Conservation (phyloP, 2,113 vertebrate genomes). For the Crotalus viridis region DNA sequence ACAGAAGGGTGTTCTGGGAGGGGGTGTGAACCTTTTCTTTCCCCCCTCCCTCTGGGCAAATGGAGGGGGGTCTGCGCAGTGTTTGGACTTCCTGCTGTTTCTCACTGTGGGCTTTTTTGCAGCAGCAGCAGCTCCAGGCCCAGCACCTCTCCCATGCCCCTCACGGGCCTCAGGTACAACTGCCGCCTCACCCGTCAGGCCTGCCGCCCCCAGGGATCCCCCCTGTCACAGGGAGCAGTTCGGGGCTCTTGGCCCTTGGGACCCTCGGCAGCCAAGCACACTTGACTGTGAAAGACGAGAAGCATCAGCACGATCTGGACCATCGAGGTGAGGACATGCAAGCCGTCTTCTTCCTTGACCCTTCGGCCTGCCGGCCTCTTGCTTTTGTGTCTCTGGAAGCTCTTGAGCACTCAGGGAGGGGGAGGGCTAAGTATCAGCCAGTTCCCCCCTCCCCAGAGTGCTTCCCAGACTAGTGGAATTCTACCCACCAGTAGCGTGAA, state of each 20-base stretch:
- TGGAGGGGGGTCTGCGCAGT: neutral
- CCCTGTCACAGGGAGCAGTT: slow-evolving; percentile 81
- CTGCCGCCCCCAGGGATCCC: slow-evolving; percentile 90
- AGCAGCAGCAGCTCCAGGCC: slow-evolving; percentile 98
- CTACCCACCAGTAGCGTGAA: neutral
- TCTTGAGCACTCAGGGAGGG: neutral
- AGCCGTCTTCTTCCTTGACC: too few relatives aligned
- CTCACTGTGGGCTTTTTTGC: slow-evolving; percentile 69
- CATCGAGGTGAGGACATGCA: slow-evolving; percentile 83
- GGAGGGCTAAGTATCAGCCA: neutral
- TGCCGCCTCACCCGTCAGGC: slow-evolving; percentile 90
- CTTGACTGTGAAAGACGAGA: slow-evolving; percentile 93
- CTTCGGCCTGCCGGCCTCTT: neutral
- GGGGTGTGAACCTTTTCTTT: neutral
- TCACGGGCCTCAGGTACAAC: slow-evolving; percentile 89
- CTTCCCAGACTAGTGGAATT: neutral
- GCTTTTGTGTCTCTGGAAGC: neutral
- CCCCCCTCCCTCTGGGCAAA: neutral
- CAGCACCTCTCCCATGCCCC: slow-evolving; percentile 95
- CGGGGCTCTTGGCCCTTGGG: slow-evolving; percentile 87
- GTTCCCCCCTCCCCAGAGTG: neutral
- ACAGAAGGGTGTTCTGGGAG: neutral
- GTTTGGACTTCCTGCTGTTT: neutral
- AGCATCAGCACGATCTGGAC: slow-evolving; percentile 95
- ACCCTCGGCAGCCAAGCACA: slow-evolving; percentile 92